A percentile compares a stretch with the other conserved stretches of the same genome.
Evolutionary conservation across 2,888 invertebrate genomes (phyloP).

Genomic region (Macrosiphum euphorbiae): DNA sequence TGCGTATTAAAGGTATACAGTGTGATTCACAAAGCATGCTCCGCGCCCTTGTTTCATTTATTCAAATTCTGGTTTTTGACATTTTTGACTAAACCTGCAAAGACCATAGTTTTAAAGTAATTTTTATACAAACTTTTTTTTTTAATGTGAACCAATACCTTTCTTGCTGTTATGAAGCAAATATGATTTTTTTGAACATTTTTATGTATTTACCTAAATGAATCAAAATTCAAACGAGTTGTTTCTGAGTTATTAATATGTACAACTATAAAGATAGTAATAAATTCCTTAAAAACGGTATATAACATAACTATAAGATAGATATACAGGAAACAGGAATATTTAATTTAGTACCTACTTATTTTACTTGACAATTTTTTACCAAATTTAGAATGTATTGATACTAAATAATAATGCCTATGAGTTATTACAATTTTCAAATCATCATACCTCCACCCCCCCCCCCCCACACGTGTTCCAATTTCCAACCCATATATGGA

Average conservation of each 20-base stretch:
- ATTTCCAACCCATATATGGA: background rate
- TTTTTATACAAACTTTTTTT: background rate
- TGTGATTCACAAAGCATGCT: background rate
- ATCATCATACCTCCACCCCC: too few relatives aligned
- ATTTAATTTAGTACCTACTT: background rate
- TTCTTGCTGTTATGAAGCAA: background rate
- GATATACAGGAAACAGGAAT: background rate
- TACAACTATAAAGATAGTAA: background rate
- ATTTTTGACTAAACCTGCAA: background rate
- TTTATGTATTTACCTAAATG: background rate
- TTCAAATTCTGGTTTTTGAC: background rate
- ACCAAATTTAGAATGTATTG: too few relatives aligned
- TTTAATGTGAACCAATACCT: background rate
- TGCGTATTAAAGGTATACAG: background rate
- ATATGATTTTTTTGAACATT: background rate
- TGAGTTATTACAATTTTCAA: too few relatives aligned
- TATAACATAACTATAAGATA: background rate
- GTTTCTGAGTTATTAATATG: background rate
- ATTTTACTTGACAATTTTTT: background rate
- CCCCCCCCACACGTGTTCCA: background rate
- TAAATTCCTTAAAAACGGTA: background rate
- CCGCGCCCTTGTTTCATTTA: background rate
- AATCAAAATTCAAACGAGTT: background rate
- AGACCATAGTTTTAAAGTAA: background rate
- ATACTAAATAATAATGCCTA: too few relatives aligned